These are phyloP conservation scores for Pseudoatta argentina DNA, from an alignment of 1,140 invertebrate genomes.

Conservation along the genomic window DNA sequence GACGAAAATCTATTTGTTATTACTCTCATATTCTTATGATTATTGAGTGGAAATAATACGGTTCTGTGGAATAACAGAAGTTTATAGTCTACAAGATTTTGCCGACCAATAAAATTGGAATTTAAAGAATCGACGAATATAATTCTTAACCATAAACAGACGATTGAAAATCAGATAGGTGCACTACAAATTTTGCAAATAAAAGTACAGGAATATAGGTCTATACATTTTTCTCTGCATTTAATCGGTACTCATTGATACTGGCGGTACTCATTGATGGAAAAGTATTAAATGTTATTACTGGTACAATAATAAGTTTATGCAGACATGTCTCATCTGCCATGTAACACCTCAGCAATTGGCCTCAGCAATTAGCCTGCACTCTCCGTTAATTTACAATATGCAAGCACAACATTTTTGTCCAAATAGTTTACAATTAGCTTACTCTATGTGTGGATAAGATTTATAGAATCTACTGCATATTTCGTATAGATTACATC, in stretches of 20 bases:
- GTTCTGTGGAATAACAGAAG: constrained; percentile 38
- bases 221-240: background rate
- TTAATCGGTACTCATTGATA: background rate
- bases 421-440: background rate
- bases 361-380: constrained; percentile 4
- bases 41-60: background rate
- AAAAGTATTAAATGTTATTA: constrained; percentile 25
- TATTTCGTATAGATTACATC: constrained; percentile 7
- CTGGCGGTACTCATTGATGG: constrained; percentile 9
- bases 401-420: background rate
- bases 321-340: constrained; percentile 1
- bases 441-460: constrained; percentile 24
- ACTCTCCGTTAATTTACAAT: background rate
- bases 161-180: constrained; percentile 20
- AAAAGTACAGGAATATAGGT: background rate
- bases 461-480: constrained; percentile 18
- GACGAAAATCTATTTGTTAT: constrained; percentile 1
- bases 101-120: background rate
- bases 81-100: constrained; percentile 37
- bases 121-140: constrained; percentile 8
- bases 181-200: background rate
- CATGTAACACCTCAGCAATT: constrained; percentile 21
- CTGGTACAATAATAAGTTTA: background rate
- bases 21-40: constrained; percentile 6
- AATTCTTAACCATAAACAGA: constrained; percentile 20